A percentile compares a stretch with the other conserved stretches of the same genome.
Evolutionary conservation across 2,888 invertebrate species (phyloP).

Genomic region (Nomada ruficornis): DNA sequence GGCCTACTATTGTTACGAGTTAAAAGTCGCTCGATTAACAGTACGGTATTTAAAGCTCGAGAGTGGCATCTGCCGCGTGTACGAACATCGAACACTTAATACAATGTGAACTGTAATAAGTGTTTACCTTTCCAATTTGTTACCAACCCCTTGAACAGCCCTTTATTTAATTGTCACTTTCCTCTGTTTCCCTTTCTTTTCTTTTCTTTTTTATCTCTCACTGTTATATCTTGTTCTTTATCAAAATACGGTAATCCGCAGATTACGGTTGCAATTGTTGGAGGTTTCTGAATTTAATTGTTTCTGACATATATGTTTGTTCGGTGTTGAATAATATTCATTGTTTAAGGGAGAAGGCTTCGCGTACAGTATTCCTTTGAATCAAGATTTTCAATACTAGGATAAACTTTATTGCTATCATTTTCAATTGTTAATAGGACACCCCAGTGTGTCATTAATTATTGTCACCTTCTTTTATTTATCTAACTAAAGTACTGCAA

Average conservation of each 20-base stretch:
- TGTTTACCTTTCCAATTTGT: slow-evolving; percentile 51
- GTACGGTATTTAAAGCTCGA: slow-evolving; percentile 5
- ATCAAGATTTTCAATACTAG: too few species aligned
- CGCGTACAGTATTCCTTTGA: too few species aligned
- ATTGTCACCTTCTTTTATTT: too few species aligned
- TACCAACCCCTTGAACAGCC: slow-evolving; percentile 25
- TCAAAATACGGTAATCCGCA: background rate
- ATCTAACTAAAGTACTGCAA: background rate
- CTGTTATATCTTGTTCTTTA: background rate
- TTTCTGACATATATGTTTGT: background rate
- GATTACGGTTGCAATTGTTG: background rate
- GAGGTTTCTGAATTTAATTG: background rate
- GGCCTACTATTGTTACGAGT: slow-evolving; percentile 65
- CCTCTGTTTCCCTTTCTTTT: background rate
- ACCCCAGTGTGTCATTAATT: too few species aligned
- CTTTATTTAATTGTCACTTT: slow-evolving; percentile 21
- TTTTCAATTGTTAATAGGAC: too few species aligned
- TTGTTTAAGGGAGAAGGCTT: too few species aligned
- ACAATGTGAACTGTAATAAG: slow-evolving; percentile 62
- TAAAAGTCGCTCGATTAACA: slow-evolving; percentile 31
- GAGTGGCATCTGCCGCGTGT: slow-evolving; percentile 56
- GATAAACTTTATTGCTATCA: too few species aligned
- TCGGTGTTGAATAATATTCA: too few species aligned
- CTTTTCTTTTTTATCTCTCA: background rate
- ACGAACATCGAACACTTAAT: slow-evolving; percentile 62